Base-by-base conservation (phyloP, 2,888 invertebrate species). In the Eupithecia subumbrata region DNA sequence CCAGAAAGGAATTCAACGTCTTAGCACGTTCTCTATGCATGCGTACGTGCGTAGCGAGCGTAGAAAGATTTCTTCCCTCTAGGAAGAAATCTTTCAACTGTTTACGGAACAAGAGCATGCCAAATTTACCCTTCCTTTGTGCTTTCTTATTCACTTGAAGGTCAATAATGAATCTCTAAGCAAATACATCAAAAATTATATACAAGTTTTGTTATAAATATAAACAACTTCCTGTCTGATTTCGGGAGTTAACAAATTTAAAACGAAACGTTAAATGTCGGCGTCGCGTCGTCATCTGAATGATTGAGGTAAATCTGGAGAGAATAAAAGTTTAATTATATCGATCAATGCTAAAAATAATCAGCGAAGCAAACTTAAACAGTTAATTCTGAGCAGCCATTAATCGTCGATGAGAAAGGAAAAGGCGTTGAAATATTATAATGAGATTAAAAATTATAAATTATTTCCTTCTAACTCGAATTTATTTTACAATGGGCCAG, bases 31-130 rank as follows among this genome's bases (percentile, higher is more conserved):
- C 16, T 68, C 43, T 56, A 52, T 18, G 43, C 22, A 37, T 72
- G 52, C 64, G 40, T 37, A 70, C 68, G 18, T 37, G 37, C 30
- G 64, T 34, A 64, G 34, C 18, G 25, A 64, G 34, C 18, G 25
- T 14, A 60, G 25, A 60, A 14, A n/a, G n/a, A n/a, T n/a, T n/a
- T n/a, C n/a, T n/a, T n/a, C n/a, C n/a, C n/a, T n/a, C n/a, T n/a
- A n/a, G 60, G 14, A 60, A 60, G 12, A 14, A 14, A 60, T 60
- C 25, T 25, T 60, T 25, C 64, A 64, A 34, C 64, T 77, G 75
- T 79, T 78, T 78, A 78, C 77, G 76, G 25, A 76, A 74, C 74
- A 22, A 22, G 34, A 45, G 63, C 71, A 71, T 75, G 75, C 76
- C 72, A 76, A 25, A 60, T 60, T 60, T 25, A 60, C 25, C 63